These are phyloP conservation scores for Dasyprocta punctata DNA, from an alignment of 2,113 vertebrate genomes.

Conservation along the genomic window DNA sequence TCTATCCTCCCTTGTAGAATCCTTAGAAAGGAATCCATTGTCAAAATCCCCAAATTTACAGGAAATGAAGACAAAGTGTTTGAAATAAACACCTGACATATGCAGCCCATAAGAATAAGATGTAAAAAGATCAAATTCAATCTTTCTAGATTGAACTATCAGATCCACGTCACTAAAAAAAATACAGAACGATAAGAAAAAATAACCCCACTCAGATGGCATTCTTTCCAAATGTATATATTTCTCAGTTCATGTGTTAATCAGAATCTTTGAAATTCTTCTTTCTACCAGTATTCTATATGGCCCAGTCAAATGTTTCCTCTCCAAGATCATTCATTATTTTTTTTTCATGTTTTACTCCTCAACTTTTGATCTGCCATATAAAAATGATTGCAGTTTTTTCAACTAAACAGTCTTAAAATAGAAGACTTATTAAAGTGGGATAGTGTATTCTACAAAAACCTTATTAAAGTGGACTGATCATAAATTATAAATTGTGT, in stretches of 20 bases:
- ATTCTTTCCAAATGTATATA: not conserved
- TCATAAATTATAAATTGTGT: conserved; percentile 67
- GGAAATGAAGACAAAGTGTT: conserved; percentile 16
- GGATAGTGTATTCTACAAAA: conserved; percentile 57
- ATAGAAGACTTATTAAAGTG: conserved; percentile 60
- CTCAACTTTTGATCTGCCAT: not conserved
- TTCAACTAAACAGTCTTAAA: conserved; percentile 49
- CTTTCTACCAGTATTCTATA: not conserved
- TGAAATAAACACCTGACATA: conserved; percentile 38
- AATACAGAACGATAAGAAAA: not conserved
- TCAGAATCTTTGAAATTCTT: conserved; percentile 39
- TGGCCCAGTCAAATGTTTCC: not conserved
- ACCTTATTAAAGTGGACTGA: conserved; percentile 50
- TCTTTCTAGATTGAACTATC: not conserved
- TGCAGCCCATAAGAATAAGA: not conserved
- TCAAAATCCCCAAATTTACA: not conserved
- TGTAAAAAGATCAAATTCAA: conserved; percentile 35
- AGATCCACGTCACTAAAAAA: not conserved
- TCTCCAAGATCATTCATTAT: not conserved
- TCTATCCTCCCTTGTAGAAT: not conserved
- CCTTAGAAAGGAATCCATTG: not conserved
- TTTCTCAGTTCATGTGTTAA: not conserved
- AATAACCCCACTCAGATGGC: not conserved
- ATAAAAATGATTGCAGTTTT: not conserved
- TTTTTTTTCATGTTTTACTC: not conserved